Conservation (phyloP, 2,888 invertebrate genomes). For the Brachynemurus nebulosus region DNA sequence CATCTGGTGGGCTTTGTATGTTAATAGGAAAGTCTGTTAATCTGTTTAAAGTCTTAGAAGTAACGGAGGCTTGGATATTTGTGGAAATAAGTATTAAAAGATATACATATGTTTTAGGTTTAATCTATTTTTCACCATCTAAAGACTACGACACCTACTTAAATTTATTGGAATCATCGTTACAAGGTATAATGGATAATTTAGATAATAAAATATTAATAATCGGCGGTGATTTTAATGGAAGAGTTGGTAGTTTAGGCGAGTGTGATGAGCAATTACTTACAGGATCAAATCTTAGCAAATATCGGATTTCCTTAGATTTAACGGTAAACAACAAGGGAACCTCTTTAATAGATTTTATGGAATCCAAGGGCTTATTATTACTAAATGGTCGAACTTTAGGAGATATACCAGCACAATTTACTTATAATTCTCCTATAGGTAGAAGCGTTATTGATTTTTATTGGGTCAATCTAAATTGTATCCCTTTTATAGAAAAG, state of each 20-base stretch:
- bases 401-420: constrained; percentile 1
- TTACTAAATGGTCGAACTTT: not conserved
- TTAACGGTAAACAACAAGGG: not conserved
- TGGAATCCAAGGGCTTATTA: not conserved
- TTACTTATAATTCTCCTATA: not conserved
- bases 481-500: not conserved
- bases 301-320: not conserved
- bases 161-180: not conserved
- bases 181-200: not conserved
- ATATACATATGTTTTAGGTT: not conserved
- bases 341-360: not conserved
- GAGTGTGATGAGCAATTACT: constrained; percentile 1
- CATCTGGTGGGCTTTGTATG: not conserved
- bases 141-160: not conserved
- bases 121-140: not conserved
- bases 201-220: not conserved
- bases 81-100: not conserved
- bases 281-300: not conserved
- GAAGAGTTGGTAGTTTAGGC: constrained; percentile 1
- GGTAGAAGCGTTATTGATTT: constrained; percentile 1
- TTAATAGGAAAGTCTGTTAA: not conserved
- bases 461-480: constrained; percentile 1
- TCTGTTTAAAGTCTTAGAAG: not conserved
- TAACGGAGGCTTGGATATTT: not conserved
- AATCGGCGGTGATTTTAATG: constrained; percentile 6